These are phyloP conservation scores for Cricetomys ansorgei DNA, from an alignment of 2,113 vertebrate genomes.

Conservation along the genomic window DNA sequence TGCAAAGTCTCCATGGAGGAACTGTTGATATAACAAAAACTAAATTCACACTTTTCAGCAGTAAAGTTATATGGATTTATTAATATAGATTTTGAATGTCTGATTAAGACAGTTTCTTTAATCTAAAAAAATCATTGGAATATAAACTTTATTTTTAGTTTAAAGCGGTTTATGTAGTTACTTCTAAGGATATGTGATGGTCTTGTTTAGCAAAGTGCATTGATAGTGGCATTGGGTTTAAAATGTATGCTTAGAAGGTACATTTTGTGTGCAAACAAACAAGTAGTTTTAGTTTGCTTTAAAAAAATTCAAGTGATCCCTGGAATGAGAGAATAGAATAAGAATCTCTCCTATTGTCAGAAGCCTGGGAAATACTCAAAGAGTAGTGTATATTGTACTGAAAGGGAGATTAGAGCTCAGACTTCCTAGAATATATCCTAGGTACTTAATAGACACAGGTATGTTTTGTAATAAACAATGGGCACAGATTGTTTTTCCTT, in stretches of 20 bases:
- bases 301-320: not conserved
- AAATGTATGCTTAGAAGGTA: not conserved
- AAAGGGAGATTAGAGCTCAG: not conserved
- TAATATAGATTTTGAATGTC: not conserved
- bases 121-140: not conserved
- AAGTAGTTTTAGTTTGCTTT: not conserved
- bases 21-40: not conserved
- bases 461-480: not conserved
- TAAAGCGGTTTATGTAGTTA: not conserved
- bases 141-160: not conserved
- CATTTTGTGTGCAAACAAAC: not conserved
- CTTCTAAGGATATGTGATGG: not conserved
- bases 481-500: not conserved
- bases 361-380: not conserved
- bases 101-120: conserved; percentile 28
- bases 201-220: not conserved
- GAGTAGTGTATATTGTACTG: not conserved
- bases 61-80: not conserved
- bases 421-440: not conserved
- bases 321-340: not conserved
- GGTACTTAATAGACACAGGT: not conserved
- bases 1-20: not conserved
- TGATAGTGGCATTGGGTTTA: not conserved
- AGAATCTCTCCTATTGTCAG: not conserved
- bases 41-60: not conserved